Evolutionary conservation across 2,797 vertebrate species (phyloP).

Genomic region (Malacoctenus gilli): DNA sequence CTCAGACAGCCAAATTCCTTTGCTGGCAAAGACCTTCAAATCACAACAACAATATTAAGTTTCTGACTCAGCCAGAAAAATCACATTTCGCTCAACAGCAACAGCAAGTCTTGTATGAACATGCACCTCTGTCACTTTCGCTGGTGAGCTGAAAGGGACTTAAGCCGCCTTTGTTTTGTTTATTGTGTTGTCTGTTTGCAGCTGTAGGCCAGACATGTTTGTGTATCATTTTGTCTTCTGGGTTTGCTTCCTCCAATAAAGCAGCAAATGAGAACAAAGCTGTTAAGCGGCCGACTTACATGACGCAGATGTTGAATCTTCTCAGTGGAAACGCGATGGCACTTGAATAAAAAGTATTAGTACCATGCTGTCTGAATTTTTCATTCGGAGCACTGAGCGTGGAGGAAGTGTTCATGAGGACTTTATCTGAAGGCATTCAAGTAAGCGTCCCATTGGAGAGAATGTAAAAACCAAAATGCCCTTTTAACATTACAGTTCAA

Average conservation of each 20-base stretch:
- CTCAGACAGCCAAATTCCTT: conserved; percentile 1
- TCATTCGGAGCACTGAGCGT: no score
- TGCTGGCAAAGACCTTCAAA: conserved; percentile 8
- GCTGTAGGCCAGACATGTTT: conserved; percentile 16
- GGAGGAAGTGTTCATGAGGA: no score
- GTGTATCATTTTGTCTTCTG: conserved; percentile 19
- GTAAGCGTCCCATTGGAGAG: no score
- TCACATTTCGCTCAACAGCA: conserved; percentile 18
- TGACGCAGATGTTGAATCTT: conserved; percentile 11
- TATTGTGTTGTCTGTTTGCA: conserved; percentile 30
- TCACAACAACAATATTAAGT: conserved; percentile 2
- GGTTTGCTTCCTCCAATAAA: conserved; percentile 23
- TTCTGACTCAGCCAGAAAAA: conserved; percentile 4
- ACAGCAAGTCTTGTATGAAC: conserved; percentile 18
- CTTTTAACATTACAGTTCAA: no score
- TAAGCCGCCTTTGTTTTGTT: conserved; percentile 9
- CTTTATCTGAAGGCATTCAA: no score
- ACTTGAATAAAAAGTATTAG: not conserved
- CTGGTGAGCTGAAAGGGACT: conserved; percentile 7
- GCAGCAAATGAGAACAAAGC: conserved; percentile 21
- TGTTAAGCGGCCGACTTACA: conserved; percentile 18
- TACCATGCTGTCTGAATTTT: conserved; percentile 7
- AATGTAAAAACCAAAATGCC: no score
- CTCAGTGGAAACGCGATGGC: not conserved
- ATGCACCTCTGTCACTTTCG: not conserved